Base-by-base conservation (phyloP, 2,113 vertebrate genomes). In the Pungitius pungitius region DNA sequence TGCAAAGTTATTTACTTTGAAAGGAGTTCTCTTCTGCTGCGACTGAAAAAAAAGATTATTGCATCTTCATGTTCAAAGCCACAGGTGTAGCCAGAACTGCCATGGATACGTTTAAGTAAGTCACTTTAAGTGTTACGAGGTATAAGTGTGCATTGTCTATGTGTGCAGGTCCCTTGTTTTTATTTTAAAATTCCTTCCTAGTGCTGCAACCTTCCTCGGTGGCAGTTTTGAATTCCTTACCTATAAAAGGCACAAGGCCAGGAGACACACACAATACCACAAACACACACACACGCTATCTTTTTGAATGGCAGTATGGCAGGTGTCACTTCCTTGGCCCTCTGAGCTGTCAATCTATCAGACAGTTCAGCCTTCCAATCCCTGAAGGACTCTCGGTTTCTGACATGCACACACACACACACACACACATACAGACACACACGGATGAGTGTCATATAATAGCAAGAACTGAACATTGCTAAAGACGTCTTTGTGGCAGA, bases 321-420 rank as follows among this genome's bases (percentile, higher is more conserved):
- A 92, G 87, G 85, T 88, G 85, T 90, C 87, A 84, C 83, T 87
- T 84, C 75, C 85, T 83, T 68, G 57, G 82, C 59, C 69, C 70
- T 85, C 68, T 80, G 77, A 87, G 83, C 82, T 90, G 89, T 87
- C 92, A 89, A 65, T 92, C 81, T 88, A 70, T 83, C 57, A 85
- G 87, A 89, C 81, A 88, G 84, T 82, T 83, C 64, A 82, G 87
- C 72, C 81, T 80, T 69, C 61, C 57, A 79, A 71, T 76, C 67
- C 56, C 75, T 78, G 78, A 81, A 83, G 62, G 45, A 52, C 37
- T 74, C 51, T 64, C 58, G 49, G 69, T 61, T 56, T 70, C 57
- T 8, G 20, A 24, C 22, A 20, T 56, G 27, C 63, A 11, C 59
- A 42, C 22, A 58, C 35, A 18, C 35, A 45, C 15, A 45, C 24